A percentile compares a stretch with the other conserved stretches of the same genome.
These are phyloP conservation scores for Notoglanidium macrostoma DNA, from an alignment of 2,797 vertebrate genomes.

Conservation along the genomic window DNA sequence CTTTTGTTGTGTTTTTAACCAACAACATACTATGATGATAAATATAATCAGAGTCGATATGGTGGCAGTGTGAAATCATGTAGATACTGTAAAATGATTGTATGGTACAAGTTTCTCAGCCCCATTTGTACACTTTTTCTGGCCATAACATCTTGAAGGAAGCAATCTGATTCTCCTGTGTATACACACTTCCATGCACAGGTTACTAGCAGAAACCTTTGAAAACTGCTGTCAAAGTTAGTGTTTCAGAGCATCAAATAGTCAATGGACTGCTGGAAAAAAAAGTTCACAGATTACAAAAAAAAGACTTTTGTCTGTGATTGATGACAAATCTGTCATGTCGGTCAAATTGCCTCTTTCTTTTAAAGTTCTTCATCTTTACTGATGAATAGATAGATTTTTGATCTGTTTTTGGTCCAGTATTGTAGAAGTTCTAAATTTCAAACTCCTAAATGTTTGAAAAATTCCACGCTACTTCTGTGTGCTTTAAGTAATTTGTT, in stretches of 20 bases:
- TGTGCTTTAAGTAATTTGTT: background rate
- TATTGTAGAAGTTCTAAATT: background rate
- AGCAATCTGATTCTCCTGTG: background rate
- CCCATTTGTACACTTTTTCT: background rate
- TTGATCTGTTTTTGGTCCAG: background rate
- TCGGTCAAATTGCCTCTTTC: background rate
- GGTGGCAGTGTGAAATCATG: background rate
- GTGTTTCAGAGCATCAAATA: background rate
- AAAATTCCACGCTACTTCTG: background rate
- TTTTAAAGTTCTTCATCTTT: background rate
- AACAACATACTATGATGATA: background rate
- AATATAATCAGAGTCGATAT: background rate
- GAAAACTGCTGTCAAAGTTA: background rate
- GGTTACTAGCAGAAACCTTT: background rate
- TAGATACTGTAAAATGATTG: background rate
- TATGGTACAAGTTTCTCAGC: background rate
- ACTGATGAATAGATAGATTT: background rate
- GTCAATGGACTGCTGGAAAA: background rate
- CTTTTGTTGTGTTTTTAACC: background rate
- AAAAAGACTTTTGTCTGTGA: background rate
- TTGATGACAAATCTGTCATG: background rate
- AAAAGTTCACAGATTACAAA: background rate
- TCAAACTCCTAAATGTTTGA: background rate
- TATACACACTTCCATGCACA: background rate
- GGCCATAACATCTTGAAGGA: background rate